phyloP scores from a whole-genome alignment of 2,888 invertebrate species.

The Pollenia angustigena region DNA sequence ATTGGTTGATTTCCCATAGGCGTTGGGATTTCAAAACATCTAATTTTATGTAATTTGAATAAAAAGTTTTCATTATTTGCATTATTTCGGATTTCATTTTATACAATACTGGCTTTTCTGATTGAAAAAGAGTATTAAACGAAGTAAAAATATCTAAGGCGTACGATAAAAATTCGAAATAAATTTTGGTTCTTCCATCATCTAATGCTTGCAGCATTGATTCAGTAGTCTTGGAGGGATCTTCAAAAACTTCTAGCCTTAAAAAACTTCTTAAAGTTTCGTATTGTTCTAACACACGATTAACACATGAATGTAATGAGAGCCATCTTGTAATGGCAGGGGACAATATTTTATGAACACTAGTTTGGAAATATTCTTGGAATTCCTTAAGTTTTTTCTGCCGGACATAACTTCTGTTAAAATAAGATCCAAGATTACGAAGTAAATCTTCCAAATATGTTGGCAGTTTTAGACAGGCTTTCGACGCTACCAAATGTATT shows the following conservation, averaged over 20 bases:
- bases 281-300: constrained; percentile 26
- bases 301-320: constrained; percentile 24
- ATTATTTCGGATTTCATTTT: too few species aligned
- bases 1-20: too few species aligned
- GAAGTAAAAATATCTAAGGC: too few species aligned
- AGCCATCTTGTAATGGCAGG: constrained; percentile 27
- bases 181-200: not conserved
- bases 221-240: constrained; percentile 27
- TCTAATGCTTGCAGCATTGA: constrained; percentile 24
- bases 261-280: constrained; percentile 39
- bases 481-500: not conserved
- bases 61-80: too few species aligned
- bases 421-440: constrained; percentile 27
- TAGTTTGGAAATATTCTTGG: constrained; percentile 26
- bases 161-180: too few species aligned
- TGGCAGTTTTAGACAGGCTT: not conserved
- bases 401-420: constrained; percentile 20
- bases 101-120: too few species aligned
- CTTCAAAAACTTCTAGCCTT: constrained; percentile 42
- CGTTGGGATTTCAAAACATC: too few species aligned
- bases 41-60: too few species aligned
- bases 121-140: too few species aligned
- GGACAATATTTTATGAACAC: constrained; percentile 36
- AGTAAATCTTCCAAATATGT: constrained; percentile 5
- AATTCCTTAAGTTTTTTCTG: constrained; percentile 32